These are phyloP conservation scores for Umimayanthus kanabou DNA, from an alignment of 92 coral and sea anemone genomes.

Conservation along the genomic window DNA sequence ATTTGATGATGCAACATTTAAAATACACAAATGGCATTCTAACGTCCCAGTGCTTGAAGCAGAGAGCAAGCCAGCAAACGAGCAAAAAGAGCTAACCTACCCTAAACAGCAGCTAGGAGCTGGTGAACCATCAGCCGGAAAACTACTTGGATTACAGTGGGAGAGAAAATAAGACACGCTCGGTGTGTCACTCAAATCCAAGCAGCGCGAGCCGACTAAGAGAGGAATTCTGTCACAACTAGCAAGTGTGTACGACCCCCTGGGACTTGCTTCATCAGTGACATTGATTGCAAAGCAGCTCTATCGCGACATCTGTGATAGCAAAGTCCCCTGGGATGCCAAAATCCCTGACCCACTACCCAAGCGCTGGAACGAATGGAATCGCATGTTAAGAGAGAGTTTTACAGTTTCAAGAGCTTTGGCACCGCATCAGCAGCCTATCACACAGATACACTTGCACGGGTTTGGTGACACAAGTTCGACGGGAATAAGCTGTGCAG, in stretches of 20 bases:
- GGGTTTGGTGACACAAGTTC: too few relatives aligned
- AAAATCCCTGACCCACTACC: too few relatives aligned
- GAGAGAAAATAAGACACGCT: too few relatives aligned
- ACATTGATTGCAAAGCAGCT: conserved; percentile 56
- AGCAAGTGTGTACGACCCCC: conserved; percentile 62
- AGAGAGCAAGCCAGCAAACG: too few relatives aligned
- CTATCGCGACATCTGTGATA: conserved; percentile 57
- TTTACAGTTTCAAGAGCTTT: conserved; percentile 47
- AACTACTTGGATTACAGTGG: conserved; percentile 60
- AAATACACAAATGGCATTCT: too few relatives aligned
- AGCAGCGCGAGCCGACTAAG: conserved; percentile 62
- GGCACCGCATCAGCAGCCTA: too few relatives aligned
- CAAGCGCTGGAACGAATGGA: too few relatives aligned
- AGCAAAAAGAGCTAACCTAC: conserved; percentile 46
- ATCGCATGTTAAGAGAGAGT: conserved; percentile 32
- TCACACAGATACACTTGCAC: too few relatives aligned
- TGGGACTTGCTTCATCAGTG: conserved; percentile 62
- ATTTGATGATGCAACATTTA: too few relatives aligned
- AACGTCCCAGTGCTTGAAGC: too few relatives aligned
- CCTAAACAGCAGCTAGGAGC: conserved; percentile 61
- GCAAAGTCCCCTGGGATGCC: conserved; percentile 69
- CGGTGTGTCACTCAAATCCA: too few relatives aligned
- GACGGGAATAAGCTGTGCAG: too few relatives aligned
- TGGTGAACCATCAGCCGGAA: conserved; percentile 37
- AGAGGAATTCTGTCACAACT: conserved; percentile 61